Conservation (phyloP, 1,140 invertebrate genomes). For the Chelonus insularis region DNA sequence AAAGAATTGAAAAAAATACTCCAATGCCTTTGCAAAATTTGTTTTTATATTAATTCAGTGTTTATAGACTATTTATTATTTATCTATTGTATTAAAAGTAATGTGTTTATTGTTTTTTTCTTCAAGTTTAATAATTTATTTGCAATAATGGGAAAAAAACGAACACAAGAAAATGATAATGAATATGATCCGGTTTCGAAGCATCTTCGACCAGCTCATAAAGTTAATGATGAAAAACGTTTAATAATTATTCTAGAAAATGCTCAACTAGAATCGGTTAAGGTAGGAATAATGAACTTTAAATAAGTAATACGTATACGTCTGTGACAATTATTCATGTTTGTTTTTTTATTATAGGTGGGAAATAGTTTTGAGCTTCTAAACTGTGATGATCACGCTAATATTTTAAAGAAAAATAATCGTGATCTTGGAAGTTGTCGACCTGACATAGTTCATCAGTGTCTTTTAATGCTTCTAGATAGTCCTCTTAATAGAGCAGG, state of each 20-base stretch:
- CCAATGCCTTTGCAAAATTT: no score
- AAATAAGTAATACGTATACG: no score
- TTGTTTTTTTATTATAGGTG: constrained; percentile 63
- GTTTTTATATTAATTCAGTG: no score
- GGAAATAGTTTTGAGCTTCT: constrained; percentile 87
- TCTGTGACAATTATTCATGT: constrained; percentile 11
- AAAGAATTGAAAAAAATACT: no score
- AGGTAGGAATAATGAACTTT: constrained; percentile 70
- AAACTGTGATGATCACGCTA: constrained; percentile 91
- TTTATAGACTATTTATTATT: no score
- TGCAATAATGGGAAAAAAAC: constrained; percentile 68
- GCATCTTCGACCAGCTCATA: constrained; percentile 70
- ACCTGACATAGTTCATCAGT: constrained; percentile 96
- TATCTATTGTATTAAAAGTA: no score
- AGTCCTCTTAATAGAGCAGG: constrained; percentile 93
- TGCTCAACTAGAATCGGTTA: constrained; percentile 93
- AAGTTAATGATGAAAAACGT: constrained; percentile 82
- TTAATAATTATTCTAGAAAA: constrained; percentile 92
- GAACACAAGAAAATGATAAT: constrained; percentile 61
- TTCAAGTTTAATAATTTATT: neutral
- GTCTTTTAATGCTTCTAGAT: constrained; percentile 93
- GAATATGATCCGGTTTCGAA: constrained; percentile 71
- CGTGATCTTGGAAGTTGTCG: constrained; percentile 81
- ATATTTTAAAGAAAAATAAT: constrained; percentile 83
- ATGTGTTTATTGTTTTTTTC: no score